Percentiles rank a stretch among this genome's conserved stretches.
Conservation (phyloP, 2,888 invertebrate genomes). For the Epinotia nisella region DNA sequence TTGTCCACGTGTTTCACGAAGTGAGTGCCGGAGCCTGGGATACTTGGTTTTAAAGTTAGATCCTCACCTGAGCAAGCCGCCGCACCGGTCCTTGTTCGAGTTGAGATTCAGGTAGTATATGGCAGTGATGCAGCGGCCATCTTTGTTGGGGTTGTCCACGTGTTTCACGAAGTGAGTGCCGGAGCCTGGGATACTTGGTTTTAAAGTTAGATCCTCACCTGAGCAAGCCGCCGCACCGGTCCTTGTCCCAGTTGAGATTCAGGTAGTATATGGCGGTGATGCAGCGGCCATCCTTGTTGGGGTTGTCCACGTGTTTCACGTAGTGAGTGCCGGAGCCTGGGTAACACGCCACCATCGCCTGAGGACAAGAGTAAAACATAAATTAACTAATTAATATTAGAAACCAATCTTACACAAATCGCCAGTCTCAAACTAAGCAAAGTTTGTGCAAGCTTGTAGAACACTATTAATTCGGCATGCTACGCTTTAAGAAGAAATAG, state of each 20-base stretch:
- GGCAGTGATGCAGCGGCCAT: conserved; percentile 98
- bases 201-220: conserved; percentile 76
- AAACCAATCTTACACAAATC: background rate
- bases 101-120: conserved; percentile 98
- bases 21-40: too few relatives aligned
- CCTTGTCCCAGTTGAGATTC: conserved; percentile 96
- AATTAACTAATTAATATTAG: conserved; percentile 33
- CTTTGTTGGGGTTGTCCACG: conserved; percentile 98
- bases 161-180: conserved; percentile 98
- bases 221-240: conserved; percentile 93
- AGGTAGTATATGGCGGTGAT: conserved; percentile 99
- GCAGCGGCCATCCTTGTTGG: conserved; percentile 97
- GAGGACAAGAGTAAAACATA: conserved; percentile 60
- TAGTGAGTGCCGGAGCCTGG: conserved; percentile 97
- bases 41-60: too few relatives aligned
- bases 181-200: conserved; percentile 88
- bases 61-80: conserved; percentile 91
- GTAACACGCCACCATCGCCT: conserved; percentile 99
- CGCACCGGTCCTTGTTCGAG: conserved; percentile 95
- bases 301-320: conserved; percentile 99
- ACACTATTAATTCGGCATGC: too few relatives aligned
- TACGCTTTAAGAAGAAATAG: too few relatives aligned
- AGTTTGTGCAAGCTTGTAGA: too few relatives aligned
- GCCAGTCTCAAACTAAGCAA: too few relatives aligned
- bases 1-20: too few relatives aligned